phyloP scores from a whole-genome alignment of 2,797 vertebrate species.

The Chlorospingus flavigularis region DNA sequence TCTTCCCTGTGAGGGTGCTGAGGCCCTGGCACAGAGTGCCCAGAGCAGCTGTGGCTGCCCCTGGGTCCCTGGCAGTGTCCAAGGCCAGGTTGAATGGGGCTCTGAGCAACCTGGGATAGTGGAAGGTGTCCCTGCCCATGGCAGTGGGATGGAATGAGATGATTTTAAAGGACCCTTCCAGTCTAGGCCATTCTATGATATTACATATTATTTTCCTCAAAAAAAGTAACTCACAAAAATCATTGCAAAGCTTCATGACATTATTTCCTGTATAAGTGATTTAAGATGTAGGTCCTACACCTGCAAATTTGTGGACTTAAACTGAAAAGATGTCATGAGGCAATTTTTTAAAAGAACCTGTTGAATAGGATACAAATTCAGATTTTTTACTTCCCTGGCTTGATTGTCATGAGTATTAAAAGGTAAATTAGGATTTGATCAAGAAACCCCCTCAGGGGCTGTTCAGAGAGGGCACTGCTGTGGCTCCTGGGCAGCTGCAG shows the following conservation, averaged over 20 bases:
- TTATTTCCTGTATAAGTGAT: background rate
- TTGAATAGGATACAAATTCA: background rate
- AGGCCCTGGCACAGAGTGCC: background rate
- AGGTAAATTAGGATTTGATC: background rate
- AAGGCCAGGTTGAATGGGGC: background rate
- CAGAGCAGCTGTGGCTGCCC: background rate
- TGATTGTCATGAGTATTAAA: background rate
- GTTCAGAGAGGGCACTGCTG: background rate
- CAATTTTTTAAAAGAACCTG: background rate
- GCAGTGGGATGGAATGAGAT: accelerated
- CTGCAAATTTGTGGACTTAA: background rate
- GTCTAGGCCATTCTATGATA: background rate
- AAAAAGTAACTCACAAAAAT: background rate
- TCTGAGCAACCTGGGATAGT: accelerated
- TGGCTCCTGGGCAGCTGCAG: background rate
- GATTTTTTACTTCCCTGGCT: background rate
- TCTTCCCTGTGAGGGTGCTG: accelerated
- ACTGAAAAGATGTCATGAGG: background rate
- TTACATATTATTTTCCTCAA: background rate
- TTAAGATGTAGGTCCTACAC: background rate
- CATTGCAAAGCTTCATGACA: background rate
- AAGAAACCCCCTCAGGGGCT: background rate
- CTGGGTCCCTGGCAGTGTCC: background rate
- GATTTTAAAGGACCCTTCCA: background rate
- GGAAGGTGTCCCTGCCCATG: background rate